Base-by-base conservation (phyloP, 2,113 vertebrate species). In the Tonatia bakeri region DNA sequence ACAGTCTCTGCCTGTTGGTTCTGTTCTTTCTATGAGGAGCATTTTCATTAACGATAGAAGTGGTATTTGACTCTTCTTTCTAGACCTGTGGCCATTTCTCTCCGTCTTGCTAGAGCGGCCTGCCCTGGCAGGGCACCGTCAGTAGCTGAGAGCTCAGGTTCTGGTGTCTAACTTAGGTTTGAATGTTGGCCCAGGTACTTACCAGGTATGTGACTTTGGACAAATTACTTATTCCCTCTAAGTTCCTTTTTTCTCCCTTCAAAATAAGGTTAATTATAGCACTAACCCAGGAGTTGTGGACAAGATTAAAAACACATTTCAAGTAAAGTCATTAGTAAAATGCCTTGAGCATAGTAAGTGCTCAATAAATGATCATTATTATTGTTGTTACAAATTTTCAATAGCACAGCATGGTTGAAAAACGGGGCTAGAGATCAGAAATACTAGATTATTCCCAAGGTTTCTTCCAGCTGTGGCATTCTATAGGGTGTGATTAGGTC, bases 231-330 rank as follows among this genome's bases (percentile, higher is more conserved):
- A 43, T 26, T 59, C 16, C 22, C 31, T 80, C 2, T 31, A 90
- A 43, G 17, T 45, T 76, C 17, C 19, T 52, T 87, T 93, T 67
- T 84, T n/a, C 45, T 96, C 20, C 45, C 69, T 94, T 92, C 24
- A 26, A 95, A 93, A 45, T 75, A 19, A 19, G 22, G 2, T 80
- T 61, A 76, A 54, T 77, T 59, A 82, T n/a, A 83, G 65, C 14
- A 88, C 17, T 87, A 69, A 84, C 45, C 52, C 20, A 81, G 65
- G 17, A 91, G n/a, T 65, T 67, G 43, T 90, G 47, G 38, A 43
- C 94, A 73, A 91, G 64, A 85, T 94, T 89, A 83, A 87, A 95
- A 36, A 31, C 20, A 69, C 82, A 69, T 14, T 82, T 64, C 61
- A 91, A 13, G 77, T 84, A 73, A 73, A 75, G 38, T 36, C n/a